Evolutionary conservation across 2,888 invertebrate species (phyloP).

Genomic region (Gasteruption jaculator): DNA sequence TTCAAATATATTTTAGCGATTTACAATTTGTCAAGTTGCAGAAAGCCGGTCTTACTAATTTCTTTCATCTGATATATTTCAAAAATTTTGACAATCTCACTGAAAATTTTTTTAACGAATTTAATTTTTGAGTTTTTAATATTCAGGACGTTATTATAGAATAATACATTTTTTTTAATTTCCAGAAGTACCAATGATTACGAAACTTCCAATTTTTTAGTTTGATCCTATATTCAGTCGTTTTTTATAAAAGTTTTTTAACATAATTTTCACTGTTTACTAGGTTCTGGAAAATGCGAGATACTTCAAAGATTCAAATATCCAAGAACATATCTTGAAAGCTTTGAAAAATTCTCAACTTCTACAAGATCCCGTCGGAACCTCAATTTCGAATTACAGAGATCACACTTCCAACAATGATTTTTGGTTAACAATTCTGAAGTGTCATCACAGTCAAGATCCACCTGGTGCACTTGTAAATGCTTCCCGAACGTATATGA

Average conservation of each 20-base stretch:
- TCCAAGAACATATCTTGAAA: conserved; percentile 58
- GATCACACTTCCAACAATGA: conserved; percentile 54
- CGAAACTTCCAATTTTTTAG: no score
- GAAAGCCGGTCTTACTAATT: no score
- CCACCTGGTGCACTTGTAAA: conserved; percentile 63
- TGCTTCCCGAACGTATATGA: conserved; percentile 57
- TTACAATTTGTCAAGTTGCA: no score
- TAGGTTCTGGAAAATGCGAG: conserved; percentile 54
- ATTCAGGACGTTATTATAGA: no score
- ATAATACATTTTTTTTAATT: no score
- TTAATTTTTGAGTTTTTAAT: no score
- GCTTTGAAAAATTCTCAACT: conserved; percentile 34
- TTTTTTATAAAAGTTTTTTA: conserved; percentile 1
- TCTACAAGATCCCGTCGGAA: conserved; percentile 11
- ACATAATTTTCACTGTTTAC: conserved; percentile 8
- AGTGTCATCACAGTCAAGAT: conserved; percentile 67
- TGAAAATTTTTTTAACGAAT: not conserved
- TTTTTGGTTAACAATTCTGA: conserved; percentile 61
- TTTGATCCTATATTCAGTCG: no score
- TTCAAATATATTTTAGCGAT: no score
- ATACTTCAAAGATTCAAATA: conserved; percentile 57
- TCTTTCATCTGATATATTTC: no score
- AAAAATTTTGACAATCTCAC: no score
- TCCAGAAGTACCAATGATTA: no score
- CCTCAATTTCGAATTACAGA: conserved; percentile 41